Conservation (phyloP, 1,140 invertebrate genomes). For the Lordiphosa clarofinis region DNA sequence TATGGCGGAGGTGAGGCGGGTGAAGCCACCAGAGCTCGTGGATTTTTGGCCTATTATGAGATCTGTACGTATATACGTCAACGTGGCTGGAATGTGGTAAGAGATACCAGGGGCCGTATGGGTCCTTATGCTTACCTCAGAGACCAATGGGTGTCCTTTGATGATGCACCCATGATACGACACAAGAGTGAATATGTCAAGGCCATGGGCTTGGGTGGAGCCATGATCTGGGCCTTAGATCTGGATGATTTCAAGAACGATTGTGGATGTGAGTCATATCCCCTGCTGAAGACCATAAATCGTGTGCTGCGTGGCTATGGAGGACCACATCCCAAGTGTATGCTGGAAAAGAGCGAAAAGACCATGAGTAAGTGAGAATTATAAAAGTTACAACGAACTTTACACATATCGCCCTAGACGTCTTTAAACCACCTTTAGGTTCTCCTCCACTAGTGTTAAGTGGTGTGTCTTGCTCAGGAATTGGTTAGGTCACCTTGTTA, state of each 20-base stretch:
- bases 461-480: too few species aligned
- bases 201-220: slow-evolving; percentile 88
- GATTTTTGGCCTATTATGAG: slow-evolving; percentile 93
- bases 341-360: slow-evolving; percentile 53
- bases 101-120: slow-evolving; percentile 85
- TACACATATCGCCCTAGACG: too few species aligned
- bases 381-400: too few species aligned
- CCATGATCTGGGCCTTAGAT: slow-evolving; percentile 93
- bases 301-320: slow-evolving; percentile 85
- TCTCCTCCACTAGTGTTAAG: too few species aligned
- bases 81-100: slow-evolving; percentile 85
- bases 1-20: slow-evolving; percentile 90
- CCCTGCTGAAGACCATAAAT: slow-evolving; percentile 89
- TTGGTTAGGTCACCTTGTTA: too few species aligned
- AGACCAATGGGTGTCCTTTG: slow-evolving; percentile 92
- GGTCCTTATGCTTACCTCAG: slow-evolving; percentile 87
- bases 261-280: slow-evolving; percentile 89
- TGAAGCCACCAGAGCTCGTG: slow-evolving; percentile 88
- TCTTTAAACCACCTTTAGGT: too few species aligned
- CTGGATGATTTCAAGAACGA: slow-evolving; percentile 86
- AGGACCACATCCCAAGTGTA: slow-evolving; percentile 60
- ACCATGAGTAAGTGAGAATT: slow-evolving; percentile 51
- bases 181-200: slow-evolving; percentile 88
- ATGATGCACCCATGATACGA: slow-evolving; percentile 87
- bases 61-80: slow-evolving; percentile 86